Base-by-base conservation (phyloP, 2,888 invertebrate genomes). In the Drosophila nr. fundita region DNA sequence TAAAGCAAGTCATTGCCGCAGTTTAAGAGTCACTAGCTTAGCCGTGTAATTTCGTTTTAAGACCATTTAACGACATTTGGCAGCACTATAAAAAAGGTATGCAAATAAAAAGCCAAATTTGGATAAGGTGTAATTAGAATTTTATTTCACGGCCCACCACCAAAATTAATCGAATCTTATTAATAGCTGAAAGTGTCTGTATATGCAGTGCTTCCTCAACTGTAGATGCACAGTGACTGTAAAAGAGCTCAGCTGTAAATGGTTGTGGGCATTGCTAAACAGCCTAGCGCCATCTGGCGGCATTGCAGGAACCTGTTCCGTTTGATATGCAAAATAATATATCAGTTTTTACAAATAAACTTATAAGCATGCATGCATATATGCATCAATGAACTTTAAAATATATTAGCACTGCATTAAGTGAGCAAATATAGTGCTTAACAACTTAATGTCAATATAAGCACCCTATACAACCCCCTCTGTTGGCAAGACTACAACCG, bases 401-500 rank as follows among this genome's bases (percentile, higher is more conserved):
- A 1, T 15, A 45, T 18, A 18, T 18, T 24, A 11, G 2, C 18
- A 53, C 10, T 15, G 15, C 34, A 27, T 34, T 18, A 38, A 55
- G n/a, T 45, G 24, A 45, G 24, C 45, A 45, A 45, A 45, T 24
- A 24, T 45, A 8, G 45, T 45, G 24, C 45, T 24, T 45, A 45
- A 24, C 21, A 45, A 45, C 54, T 54, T 54, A 36, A 29, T 38
- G 38, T 13, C 4, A 38, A 29, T 38, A 30, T 30, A 40, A 40
- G n/a, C 15, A 40, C n/a, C 7, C 29, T n/a, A 36, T 10, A 24
- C 50, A 65, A 52, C 54, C 60, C 18, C 34, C 29, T 45, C 29
- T 30, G 80, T 80, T 66, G 76, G 59, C 68, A 66, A 68, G 60
- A 40, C 72, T 48, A 80, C 80, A 18, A 30, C 29, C 38, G n/a